Conservation (phyloP, 2,113 vertebrate genomes). For the Pygoscelis adeliae region DNA sequence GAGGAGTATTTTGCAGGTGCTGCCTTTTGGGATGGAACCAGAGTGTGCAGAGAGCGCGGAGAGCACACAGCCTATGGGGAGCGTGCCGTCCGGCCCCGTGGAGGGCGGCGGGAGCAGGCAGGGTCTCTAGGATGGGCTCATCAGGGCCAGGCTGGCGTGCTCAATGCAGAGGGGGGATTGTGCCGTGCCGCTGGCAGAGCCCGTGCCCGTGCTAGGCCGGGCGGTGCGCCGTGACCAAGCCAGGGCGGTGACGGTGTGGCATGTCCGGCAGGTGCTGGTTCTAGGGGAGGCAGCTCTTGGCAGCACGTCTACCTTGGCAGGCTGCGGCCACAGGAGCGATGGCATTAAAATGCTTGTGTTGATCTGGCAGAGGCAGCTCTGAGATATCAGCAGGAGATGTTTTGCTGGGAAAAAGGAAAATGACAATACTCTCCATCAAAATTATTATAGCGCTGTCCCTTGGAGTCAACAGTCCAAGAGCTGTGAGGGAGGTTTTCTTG, state of each 20-base stretch:
- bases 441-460: neutral
- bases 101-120: no score
- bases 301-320: neutral
- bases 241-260: accelerated
- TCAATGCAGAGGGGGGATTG: neutral
- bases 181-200: neutral
- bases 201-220: accelerated
- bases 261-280: accelerated
- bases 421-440: neutral
- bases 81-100: accelerated
- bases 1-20: neutral
- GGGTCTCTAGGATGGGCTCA: neutral
- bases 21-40: neutral
- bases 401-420: conserved; percentile 18
- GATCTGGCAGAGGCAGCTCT: neutral
- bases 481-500: neutral
- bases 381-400: neutral
- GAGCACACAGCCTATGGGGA: accelerated
- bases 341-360: neutral
- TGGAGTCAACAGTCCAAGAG: neutral
- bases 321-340: accelerated
- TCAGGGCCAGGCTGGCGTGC: accelerated
- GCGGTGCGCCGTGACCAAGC: accelerated
- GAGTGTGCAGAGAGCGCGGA: neutral
- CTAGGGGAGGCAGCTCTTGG: neutral